Evolutionary conservation across 2,797 vertebrate species (phyloP).

Genomic region (Crenuchus spilurus): DNA sequence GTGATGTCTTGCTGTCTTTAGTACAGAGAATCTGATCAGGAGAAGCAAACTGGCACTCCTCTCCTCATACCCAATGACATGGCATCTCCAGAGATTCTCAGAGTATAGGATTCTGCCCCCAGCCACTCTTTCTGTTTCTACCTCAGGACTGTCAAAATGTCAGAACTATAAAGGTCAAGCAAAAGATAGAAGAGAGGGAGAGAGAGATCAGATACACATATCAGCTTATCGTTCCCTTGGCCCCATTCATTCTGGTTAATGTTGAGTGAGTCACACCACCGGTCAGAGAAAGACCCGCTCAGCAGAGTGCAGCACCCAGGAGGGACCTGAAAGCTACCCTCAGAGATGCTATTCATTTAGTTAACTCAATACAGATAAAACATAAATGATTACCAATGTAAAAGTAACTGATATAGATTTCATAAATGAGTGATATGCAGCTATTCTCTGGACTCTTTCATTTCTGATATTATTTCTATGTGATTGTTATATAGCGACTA

Average conservation of each 20-base stretch:
- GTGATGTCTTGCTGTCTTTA: no score
- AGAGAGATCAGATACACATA: conserved; percentile 53
- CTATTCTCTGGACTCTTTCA: no score
- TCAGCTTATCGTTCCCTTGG: conserved; percentile 56
- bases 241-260: conserved; percentile 62
- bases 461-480: no score
- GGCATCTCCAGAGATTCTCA: conserved; percentile 44
- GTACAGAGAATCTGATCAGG: background rate
- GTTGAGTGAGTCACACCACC: conserved; percentile 54
- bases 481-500: no score
- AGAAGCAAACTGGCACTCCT: background rate
- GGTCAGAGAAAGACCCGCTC: conserved; percentile 48
- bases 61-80: background rate
- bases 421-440: background rate
- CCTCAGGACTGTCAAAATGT: conserved; percentile 63
- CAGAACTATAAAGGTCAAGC: conserved; percentile 65
- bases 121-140: conserved; percentile 51
- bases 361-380: no score
- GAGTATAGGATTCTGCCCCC: conserved; percentile 27
- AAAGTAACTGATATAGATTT: background rate
- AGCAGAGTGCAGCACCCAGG: background rate
- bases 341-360: background rate
- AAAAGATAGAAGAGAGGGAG: conserved; percentile 46
- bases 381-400: background rate
- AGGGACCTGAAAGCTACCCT: background rate